A percentile compares a stretch with the other conserved stretches of the same genome.
Conservation (phyloP, 2,888 invertebrate genomes). For the Seira musarum region DNA sequence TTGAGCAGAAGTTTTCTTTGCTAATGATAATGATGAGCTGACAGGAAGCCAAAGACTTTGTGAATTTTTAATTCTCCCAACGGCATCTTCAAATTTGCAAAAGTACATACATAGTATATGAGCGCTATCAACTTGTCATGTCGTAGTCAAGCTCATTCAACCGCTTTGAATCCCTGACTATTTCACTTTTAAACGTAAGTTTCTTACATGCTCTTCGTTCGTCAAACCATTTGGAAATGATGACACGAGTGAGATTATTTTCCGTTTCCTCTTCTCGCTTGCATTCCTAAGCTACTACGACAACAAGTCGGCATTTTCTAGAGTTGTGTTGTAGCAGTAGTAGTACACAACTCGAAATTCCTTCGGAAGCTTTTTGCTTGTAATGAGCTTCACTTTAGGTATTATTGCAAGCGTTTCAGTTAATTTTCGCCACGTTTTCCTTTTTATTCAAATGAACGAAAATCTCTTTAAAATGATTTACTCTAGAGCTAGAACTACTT, state of each 20-base stretch:
- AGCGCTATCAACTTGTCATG: not conserved
- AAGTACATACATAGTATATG: not conserved
- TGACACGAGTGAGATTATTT: not conserved
- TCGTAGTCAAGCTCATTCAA: not conserved
- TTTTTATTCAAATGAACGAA: slow-evolving; percentile 9
- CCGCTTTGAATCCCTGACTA: too few species aligned
- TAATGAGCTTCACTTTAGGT: slow-evolving; percentile 31
- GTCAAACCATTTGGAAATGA: not conserved
- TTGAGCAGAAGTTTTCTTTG: not conserved
- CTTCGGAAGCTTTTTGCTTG: slow-evolving; percentile 1
- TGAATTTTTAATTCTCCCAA: not conserved
- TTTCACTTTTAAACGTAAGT: too few species aligned
- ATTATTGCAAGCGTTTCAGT: slow-evolving; percentile 26
- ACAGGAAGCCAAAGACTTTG: not conserved
- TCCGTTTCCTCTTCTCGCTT: slow-evolving; percentile 14
- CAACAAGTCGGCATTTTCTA: slow-evolving; percentile 46
- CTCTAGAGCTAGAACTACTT: not conserved
- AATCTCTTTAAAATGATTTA: not conserved
- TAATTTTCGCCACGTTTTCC: slow-evolving; percentile 51
- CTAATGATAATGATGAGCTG: slow-evolving; percentile 4
- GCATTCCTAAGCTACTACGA: slow-evolving; percentile 42
- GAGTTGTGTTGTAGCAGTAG: not conserved
- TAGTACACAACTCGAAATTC: not conserved
- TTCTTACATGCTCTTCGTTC: too few species aligned
- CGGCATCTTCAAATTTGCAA: not conserved